phyloP scores from a whole-genome alignment of 2,888 invertebrate species.

The Dryocosmus kuriphilus region DNA sequence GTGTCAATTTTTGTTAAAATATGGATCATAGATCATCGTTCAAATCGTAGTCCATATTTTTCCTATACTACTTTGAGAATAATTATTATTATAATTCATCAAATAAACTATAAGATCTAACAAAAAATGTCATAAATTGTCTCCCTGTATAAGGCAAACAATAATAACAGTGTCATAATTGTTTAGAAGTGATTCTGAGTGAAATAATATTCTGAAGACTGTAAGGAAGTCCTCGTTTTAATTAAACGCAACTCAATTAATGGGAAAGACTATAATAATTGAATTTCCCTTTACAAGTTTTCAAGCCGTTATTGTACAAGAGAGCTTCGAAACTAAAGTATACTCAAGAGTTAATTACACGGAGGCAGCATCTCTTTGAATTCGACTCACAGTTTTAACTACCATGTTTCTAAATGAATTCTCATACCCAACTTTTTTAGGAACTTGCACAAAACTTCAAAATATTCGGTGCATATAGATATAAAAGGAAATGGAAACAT shows the following conservation, averaged over 20 bases:
- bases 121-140: too few relatives aligned
- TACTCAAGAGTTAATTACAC: conserved; percentile 10
- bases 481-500: too few relatives aligned
- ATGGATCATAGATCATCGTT: too few relatives aligned
- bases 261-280: background rate
- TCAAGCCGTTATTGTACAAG: background rate
- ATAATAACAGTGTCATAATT: conserved; percentile 1
- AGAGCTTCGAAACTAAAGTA: background rate
- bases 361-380: background rate
- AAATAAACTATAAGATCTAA: too few relatives aligned
- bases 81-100: too few relatives aligned
- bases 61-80: too few relatives aligned
- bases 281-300: conserved; percentile 3
- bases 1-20: too few relatives aligned
- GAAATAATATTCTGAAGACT: background rate
- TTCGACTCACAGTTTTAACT: background rate
- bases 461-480: too few relatives aligned
- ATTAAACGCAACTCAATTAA: background rate
- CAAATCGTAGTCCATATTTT: too few relatives aligned
- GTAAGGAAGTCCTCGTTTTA: background rate
- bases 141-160: too few relatives aligned
- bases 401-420: background rate
- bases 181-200: background rate
- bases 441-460: background rate
- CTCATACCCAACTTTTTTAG: background rate